Conservation (phyloP, 1,140 invertebrate genomes). For the Drepana arcuata region DNA sequence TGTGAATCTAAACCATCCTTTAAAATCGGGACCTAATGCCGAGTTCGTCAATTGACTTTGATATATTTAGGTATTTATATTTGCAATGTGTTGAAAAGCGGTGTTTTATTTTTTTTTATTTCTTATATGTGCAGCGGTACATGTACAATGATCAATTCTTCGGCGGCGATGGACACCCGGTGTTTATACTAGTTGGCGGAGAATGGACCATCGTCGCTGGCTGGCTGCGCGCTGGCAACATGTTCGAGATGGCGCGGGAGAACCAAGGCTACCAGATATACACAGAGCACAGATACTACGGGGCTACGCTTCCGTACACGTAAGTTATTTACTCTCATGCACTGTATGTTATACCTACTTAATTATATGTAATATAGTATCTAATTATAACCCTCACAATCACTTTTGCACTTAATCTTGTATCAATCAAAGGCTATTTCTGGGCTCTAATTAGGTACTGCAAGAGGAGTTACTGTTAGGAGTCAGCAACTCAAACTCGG, state of each 20-base stretch:
- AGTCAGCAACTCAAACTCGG: too few relatives aligned
- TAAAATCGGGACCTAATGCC: background rate
- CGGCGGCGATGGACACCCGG: conserved; percentile 53
- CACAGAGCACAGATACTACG: conserved; percentile 89
- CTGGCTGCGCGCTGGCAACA: conserved; percentile 71
- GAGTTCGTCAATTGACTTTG: background rate
- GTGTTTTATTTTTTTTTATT: background rate
- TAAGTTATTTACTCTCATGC: conserved; percentile 52
- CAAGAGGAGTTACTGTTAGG: too few relatives aligned
- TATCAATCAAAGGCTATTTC: too few relatives aligned
- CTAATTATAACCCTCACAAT: too few relatives aligned
- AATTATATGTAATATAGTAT: too few relatives aligned
- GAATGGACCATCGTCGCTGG: conserved; percentile 74
- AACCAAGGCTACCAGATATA: conserved; percentile 77
- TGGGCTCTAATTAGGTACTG: too few relatives aligned
- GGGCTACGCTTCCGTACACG: conserved; percentile 81
- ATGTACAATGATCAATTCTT: conserved; percentile 78
- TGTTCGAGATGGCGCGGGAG: conserved; percentile 74
- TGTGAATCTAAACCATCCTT: background rate
- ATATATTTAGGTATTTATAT: background rate
- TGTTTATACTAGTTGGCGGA: conserved; percentile 78
- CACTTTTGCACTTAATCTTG: too few relatives aligned
- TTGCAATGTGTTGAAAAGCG: background rate
- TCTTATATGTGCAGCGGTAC: conserved; percentile 69
- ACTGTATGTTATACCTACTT: too few relatives aligned